These are phyloP conservation scores for Oncorhynchus tshawytscha DNA, from an alignment of 2,113 vertebrate species.

Conservation along the genomic window DNA sequence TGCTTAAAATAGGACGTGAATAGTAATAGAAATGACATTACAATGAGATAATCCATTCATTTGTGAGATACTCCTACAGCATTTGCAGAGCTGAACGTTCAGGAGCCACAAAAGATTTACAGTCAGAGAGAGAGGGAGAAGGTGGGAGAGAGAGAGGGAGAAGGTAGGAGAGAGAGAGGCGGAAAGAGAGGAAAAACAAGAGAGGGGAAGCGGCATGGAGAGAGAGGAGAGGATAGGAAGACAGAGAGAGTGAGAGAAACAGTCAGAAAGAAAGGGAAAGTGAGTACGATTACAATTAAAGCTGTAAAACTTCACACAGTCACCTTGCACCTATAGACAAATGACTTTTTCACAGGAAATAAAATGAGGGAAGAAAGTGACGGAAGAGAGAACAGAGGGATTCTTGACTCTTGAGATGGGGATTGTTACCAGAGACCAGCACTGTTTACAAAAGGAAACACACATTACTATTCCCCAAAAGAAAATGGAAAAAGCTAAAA, in stretches of 20 bases:
- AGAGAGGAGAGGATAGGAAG: background rate
- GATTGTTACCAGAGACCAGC: background rate
- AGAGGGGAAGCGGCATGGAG: background rate
- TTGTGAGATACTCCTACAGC: background rate
- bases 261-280: background rate
- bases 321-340: constrained; percentile 14
- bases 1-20: constrained; percentile 2
- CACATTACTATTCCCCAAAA: too few species aligned
- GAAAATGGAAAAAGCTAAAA: background rate
- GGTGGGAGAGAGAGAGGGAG: background rate
- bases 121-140: background rate
- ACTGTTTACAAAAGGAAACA: background rate
- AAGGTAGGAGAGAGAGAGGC: background rate
- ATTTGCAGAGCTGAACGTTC: constrained; percentile 2
- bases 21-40: constrained; percentile 12
- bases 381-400: background rate
- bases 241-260: background rate
- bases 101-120: constrained; percentile 11
- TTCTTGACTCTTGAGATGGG: background rate
- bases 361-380: background rate
- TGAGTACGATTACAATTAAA: constrained; percentile 40
- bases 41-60: constrained; percentile 3
- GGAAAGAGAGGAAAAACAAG: background rate
- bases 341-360: constrained; percentile 5
- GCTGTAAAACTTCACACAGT: constrained; percentile 21